These are phyloP conservation scores for Epinotia nisella DNA, from an alignment of 2,888 invertebrate genomes.

Conservation along the genomic window DNA sequence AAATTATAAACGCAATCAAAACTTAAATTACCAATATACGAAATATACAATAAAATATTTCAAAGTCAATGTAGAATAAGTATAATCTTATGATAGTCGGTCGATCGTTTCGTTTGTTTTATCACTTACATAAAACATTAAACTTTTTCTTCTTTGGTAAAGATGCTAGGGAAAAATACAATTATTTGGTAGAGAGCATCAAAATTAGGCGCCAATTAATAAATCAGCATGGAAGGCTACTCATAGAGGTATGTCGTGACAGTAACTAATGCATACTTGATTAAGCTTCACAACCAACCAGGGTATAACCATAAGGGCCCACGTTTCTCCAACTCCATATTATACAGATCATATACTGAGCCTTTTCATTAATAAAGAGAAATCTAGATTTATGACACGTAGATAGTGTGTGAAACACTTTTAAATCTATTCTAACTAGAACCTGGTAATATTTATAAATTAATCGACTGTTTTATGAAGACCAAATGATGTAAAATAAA, in stretches of 20 bases:
- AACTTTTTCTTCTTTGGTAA: not conserved
- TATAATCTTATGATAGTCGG: not conserved
- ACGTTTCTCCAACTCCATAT: too few species aligned
- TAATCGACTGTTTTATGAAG: too few species aligned
- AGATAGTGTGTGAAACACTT: too few species aligned
- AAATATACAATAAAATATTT: constrained; percentile 34
- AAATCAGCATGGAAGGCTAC: not conserved
- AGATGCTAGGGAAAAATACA: constrained; percentile 9
- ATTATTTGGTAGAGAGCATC: not conserved
- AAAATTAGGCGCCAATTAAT: not conserved
- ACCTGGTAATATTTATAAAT: too few species aligned
- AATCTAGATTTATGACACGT: too few species aligned
- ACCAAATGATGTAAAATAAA: too few species aligned
- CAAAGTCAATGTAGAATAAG: constrained; percentile 6
- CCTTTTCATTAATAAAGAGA: too few species aligned
- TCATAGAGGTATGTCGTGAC: not conserved
- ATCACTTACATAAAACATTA: too few species aligned
- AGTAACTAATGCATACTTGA: not conserved
- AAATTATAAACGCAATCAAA: constrained; percentile 8
- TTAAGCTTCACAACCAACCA: not conserved
- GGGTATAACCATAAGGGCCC: not conserved
- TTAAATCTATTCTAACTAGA: too few species aligned
- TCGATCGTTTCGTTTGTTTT: constrained; percentile 24
- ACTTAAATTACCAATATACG: constrained; percentile 24
- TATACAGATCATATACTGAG: too few species aligned